Base-by-base conservation (phyloP, 2,888 invertebrate species). In the Gasteruption jaculator region DNA sequence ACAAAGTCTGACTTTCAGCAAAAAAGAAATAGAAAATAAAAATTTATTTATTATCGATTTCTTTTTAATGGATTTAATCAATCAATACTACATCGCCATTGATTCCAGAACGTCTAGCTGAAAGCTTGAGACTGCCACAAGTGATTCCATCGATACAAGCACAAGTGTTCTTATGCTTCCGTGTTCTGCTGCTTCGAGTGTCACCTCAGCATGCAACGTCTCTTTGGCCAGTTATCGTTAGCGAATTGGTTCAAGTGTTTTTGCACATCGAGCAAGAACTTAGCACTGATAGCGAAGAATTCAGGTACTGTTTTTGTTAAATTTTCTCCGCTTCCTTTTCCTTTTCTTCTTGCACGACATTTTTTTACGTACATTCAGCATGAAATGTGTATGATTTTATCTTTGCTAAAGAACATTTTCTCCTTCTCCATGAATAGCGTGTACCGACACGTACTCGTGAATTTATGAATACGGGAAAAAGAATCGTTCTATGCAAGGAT, bases 201-300 rank as follows among this genome's bases (percentile, higher is more conserved):
- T 87, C 90, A 2, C 84, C 88, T 0, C 80, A 85, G 52, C 86
- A 89, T 59, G 82, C 93, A 6, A 87, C 88, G 10, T 89, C 90
- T 1, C 74, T 93, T 39, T 93, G 93, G 93, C 92, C 92, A 5
- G 86, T 87, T 34, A 88, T 93, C 58, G 86, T 93, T 52, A 88
- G 89, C 34, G 92, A 93, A 76, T 80, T 92, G 79, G 85, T 91
- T 42, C 89, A 91, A 72, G 89, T 91, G 1, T 85, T 91, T 59
- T 72, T 90, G 39, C 86, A 88, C 60, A 85, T 91, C 58, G 91
- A 92, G 64, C 86, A 89, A 63, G 89, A 91, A 63, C 71, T 91
- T 33, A 80, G 79, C 27, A 80, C 82, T 1, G 86, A 86, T 53
- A 80, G 78, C 6, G 87, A 87, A 54, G 85, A 87, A 60, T 81